These are phyloP conservation scores for Hyphantria cunea DNA, from an alignment of 1,140 invertebrate species.

Conservation along the genomic window DNA sequence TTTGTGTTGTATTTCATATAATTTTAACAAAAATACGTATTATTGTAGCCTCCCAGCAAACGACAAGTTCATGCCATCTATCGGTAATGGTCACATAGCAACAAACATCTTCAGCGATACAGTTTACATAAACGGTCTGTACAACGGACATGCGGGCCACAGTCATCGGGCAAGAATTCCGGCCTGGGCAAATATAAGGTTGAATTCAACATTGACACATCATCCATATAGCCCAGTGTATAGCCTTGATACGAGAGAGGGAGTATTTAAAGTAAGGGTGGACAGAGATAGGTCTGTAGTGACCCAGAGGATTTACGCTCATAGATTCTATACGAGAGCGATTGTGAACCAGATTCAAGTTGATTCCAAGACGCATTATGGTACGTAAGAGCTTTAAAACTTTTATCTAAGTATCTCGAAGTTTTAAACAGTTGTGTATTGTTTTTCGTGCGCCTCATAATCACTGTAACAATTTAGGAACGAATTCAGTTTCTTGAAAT, in stretches of 20 bases:
- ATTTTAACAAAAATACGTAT: neutral
- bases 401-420: too few relatives aligned
- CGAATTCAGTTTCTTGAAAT: too few relatives aligned
- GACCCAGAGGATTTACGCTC: conserved; percentile 81
- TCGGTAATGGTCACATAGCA: conserved; percentile 83
- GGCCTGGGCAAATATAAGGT: conserved; percentile 81
- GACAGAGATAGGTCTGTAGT: conserved; percentile 75
- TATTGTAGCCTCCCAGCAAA: conserved; percentile 77
- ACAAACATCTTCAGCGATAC: conserved; percentile 83
- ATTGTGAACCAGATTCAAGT: conserved; percentile 82
- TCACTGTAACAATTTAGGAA: too few relatives aligned
- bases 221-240: conserved; percentile 63
- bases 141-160: conserved; percentile 80
- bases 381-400: too few relatives aligned
- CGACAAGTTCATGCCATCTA: conserved; percentile 81
- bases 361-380: conserved; percentile 58
- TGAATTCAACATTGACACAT: conserved; percentile 72
- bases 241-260: conserved; percentile 70
- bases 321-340: conserved; percentile 82
- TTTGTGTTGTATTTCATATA: too few relatives aligned
- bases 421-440: too few relatives aligned
- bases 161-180: conserved; percentile 82
- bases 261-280: conserved; percentile 70
- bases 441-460: too few relatives aligned
- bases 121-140: conserved; percentile 83